Evolutionary conservation across 2,888 invertebrate species (phyloP).

Genomic region (Cantharis lateralis): DNA sequence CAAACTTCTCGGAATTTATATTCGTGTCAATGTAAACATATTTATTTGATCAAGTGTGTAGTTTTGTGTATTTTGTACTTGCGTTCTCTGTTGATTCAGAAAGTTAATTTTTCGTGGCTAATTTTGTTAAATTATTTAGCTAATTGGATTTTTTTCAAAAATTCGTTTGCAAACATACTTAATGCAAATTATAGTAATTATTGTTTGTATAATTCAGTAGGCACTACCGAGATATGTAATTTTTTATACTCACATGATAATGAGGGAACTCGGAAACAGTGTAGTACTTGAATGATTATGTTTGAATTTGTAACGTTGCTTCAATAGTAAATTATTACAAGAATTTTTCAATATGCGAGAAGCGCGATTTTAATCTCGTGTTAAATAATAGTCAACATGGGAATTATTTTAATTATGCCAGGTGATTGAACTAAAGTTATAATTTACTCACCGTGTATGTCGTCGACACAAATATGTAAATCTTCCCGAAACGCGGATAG

Average conservation of each 20-base stretch:
- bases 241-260: not conserved
- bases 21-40: not conserved
- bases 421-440: slow-evolving; percentile 10
- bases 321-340: not conserved
- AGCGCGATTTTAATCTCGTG: not conserved
- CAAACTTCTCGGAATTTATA: not conserved
- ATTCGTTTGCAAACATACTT: not conserved
- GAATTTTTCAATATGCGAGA: not conserved
- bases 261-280: not conserved
- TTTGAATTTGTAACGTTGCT: not conserved
- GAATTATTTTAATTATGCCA: not conserved
- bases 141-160: not conserved
- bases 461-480: slow-evolving; percentile 81
- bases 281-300: not conserved
- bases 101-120: not conserved
- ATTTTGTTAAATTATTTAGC: not conserved
- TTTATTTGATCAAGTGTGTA: not conserved
- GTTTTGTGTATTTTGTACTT: not conserved
- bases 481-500: slow-evolving; percentile 84
- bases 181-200: not conserved
- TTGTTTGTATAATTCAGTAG: not conserved
- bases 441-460: slow-evolving; percentile 74
- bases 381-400: not conserved
- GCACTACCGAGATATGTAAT: not conserved
- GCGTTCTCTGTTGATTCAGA: not conserved